phyloP scores from a whole-genome alignment of 2,888 invertebrate genomes.

The Coenonympha arcania region DNA sequence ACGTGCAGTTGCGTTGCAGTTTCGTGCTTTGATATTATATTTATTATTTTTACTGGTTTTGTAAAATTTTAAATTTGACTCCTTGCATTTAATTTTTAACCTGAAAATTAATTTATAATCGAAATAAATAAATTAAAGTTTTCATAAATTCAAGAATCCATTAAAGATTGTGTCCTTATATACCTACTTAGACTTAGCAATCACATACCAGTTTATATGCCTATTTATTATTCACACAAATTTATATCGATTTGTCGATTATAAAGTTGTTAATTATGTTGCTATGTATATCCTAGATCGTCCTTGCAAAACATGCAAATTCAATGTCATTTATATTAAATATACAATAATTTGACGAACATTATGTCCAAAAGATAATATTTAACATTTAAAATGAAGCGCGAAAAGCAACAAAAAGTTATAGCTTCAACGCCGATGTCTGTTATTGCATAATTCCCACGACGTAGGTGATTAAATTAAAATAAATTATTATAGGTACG shows the following conservation, averaged over 20 bases:
- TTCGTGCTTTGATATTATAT: too few species aligned
- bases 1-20: background rate
- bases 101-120: too few species aligned
- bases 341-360: background rate
- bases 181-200: too few species aligned
- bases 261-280: background rate
- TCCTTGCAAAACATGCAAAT: background rate
- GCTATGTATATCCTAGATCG: background rate
- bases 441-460: slow-evolving; percentile 35
- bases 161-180: too few species aligned
- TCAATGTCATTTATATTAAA: background rate
- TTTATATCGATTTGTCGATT: too few species aligned
- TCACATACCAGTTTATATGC: too few species aligned
- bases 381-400: background rate
- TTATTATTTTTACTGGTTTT: too few species aligned
- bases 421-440: slow-evolving; percentile 21
- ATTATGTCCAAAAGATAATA: slow-evolving; percentile 3
- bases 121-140: too few species aligned
- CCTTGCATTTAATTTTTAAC: too few species aligned
- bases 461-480: slow-evolving; percentile 35
- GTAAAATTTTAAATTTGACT: too few species aligned
- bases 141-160: too few species aligned
- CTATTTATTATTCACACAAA: too few species aligned
- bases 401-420: slow-evolving; percentile 10
- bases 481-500: slow-evolving; percentile 30